phyloP scores from a whole-genome alignment of 2,888 invertebrate genomes.

The Syrista parreyssii region DNA sequence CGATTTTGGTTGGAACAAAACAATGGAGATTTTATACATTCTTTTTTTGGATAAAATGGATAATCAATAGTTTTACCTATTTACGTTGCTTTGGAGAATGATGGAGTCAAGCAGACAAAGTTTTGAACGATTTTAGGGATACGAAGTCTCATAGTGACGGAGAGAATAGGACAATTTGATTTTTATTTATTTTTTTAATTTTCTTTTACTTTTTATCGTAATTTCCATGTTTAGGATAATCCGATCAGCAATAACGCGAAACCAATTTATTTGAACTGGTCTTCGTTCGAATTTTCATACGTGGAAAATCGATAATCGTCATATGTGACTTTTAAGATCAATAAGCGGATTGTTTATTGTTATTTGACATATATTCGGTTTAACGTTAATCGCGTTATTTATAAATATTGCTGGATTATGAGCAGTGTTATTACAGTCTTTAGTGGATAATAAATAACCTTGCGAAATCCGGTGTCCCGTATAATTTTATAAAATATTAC shows the following conservation, averaged over 20 bases:
- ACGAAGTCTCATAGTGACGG: neutral
- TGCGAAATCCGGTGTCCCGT: slow-evolving; percentile 33
- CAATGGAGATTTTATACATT: neutral
- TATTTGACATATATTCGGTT: too few relatives aligned
- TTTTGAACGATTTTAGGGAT: neutral
- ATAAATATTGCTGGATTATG: slow-evolving; percentile 33
- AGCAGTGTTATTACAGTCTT: slow-evolving; percentile 10
- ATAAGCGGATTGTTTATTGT: too few relatives aligned
- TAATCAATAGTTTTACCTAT: neutral
- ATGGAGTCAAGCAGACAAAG: neutral
- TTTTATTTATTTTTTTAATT: neutral
- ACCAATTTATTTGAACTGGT: too few relatives aligned
- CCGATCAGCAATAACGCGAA: too few relatives aligned
- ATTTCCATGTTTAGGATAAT: neutral
- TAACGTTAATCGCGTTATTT: slow-evolving; percentile 28
- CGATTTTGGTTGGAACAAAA: neutral
- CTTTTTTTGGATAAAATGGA: neutral
- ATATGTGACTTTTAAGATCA: too few relatives aligned
- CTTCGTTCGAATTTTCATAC: too few relatives aligned
- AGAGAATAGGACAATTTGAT: neutral
- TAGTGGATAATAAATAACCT: slow-evolving; percentile 30
- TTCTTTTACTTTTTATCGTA: neutral
- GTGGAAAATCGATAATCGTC: too few relatives aligned
- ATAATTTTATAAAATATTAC: slow-evolving; percentile 42
- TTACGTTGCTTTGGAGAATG: neutral